These are phyloP conservation scores for Philaenus spumarius DNA, from an alignment of 1,140 invertebrate genomes.

Conservation along the genomic window DNA sequence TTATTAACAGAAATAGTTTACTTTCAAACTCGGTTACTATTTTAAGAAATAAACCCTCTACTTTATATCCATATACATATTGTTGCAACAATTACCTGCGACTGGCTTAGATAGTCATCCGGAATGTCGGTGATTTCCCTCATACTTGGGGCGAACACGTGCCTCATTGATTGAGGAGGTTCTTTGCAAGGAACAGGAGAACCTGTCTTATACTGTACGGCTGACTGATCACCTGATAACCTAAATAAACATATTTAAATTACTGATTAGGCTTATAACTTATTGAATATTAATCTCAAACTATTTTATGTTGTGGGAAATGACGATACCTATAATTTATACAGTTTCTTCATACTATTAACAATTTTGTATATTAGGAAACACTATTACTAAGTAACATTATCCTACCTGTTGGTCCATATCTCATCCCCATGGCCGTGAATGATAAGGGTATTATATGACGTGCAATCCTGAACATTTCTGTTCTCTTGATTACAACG, in stretches of 20 bases:
- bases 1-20: no score
- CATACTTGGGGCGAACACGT: constrained; percentile 36
- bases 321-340: no score
- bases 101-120: constrained; percentile 76
- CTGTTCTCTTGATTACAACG: constrained; percentile 76
- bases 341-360: no score
- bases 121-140: constrained; percentile 79
- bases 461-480: constrained; percentile 65
- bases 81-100: constrained; percentile 42
- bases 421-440: constrained; percentile 59
- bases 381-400: no score
- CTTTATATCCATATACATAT: no score
- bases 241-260: no score
- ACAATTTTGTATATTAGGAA: no score
- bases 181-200: constrained; percentile 1
- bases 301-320: no score
- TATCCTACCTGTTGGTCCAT: constrained; percentile 51
- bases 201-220: constrained; percentile 5
- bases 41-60: no score
- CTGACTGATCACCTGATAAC: constrained; percentile 24
- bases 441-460: constrained; percentile 74
- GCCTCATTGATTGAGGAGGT: neutral
- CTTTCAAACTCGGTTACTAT: no score
- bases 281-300: no score
- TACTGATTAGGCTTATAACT: no score